These are phyloP conservation scores for Romanomermis culicivorax DNA, from an alignment of 2,888 invertebrate species.

Conservation along the genomic window DNA sequence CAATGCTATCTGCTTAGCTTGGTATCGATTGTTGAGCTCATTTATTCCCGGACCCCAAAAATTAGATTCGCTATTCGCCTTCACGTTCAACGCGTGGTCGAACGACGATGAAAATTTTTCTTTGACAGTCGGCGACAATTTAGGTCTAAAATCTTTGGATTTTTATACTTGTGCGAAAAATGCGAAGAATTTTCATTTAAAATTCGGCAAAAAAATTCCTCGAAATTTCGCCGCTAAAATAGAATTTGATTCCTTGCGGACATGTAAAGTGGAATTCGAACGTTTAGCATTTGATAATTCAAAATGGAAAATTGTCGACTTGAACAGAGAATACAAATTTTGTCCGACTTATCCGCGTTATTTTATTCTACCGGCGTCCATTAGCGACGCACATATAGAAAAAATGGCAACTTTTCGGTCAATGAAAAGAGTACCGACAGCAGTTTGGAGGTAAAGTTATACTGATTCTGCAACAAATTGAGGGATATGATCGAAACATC, in stretches of 20 bases:
- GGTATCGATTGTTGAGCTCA: constrained; percentile 54
- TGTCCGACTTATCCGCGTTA: constrained; percentile 73
- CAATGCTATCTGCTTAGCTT: constrained; percentile 62
- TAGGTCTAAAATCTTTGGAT: no score
- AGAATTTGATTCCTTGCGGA: no score
- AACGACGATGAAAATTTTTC: neutral
- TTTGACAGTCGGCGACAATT: neutral
- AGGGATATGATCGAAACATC: no score
- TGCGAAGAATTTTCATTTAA: no score
- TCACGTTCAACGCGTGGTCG: constrained; percentile 63
- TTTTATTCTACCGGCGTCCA: constrained; percentile 61
- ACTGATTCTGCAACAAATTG: no score
- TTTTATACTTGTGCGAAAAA: no score
- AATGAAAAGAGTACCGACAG: constrained; percentile 59
- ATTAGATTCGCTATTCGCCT: constrained; percentile 65
- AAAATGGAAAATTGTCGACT: constrained; percentile 47
- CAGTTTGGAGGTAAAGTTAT: constrained; percentile 71
- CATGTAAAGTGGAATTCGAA: constrained; percentile 14
- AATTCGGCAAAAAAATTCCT: no score
- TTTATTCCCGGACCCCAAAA: constrained; percentile 49
- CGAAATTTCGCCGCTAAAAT: no score
- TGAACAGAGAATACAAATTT: constrained; percentile 47
- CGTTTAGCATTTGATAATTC: constrained; percentile 17
- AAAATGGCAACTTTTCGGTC: constrained; percentile 62
- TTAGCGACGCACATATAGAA: constrained; percentile 60